These are phyloP conservation scores for Apodemus sylvaticus DNA, from an alignment of 2,113 vertebrate species.

Conservation along the genomic window DNA sequence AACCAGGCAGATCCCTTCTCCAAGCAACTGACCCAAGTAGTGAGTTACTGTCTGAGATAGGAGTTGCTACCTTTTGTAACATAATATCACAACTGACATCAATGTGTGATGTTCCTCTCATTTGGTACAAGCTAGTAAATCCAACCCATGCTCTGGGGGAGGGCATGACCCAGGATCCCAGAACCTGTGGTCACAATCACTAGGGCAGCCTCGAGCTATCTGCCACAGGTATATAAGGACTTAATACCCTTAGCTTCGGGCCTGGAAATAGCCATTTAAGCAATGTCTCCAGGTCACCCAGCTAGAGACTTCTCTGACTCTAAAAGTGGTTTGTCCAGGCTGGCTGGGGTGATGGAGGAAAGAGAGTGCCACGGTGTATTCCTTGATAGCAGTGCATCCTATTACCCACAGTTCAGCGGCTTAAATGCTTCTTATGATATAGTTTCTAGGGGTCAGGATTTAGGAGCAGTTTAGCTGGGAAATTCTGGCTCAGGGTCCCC, in stretches of 20 bases:
- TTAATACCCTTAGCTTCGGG: neutral
- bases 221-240: neutral
- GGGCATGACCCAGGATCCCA: neutral
- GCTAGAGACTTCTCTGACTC: neutral
- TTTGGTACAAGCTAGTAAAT: neutral
- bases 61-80: neutral
- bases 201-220: neutral
- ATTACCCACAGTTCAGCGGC: neutral
- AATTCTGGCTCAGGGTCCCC: neutral
- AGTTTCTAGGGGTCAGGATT: neutral
- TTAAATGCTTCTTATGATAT: neutral
- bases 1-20: fast-evolving
- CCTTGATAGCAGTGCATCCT: neutral
- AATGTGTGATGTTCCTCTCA: neutral
- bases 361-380: neutral
- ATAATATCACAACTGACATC: neutral
- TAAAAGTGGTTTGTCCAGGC: neutral
- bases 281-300: neutral
- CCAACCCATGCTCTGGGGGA: neutral
- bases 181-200: neutral
- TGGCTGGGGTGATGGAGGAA: neutral
- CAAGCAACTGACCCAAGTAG: neutral
- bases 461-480: neutral
- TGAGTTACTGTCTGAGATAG: neutral
- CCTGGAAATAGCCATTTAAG: neutral